Evolutionary conservation across 2,888 invertebrate species (phyloP).

Genomic region (Acanthosoma haemorrhoidale): DNA sequence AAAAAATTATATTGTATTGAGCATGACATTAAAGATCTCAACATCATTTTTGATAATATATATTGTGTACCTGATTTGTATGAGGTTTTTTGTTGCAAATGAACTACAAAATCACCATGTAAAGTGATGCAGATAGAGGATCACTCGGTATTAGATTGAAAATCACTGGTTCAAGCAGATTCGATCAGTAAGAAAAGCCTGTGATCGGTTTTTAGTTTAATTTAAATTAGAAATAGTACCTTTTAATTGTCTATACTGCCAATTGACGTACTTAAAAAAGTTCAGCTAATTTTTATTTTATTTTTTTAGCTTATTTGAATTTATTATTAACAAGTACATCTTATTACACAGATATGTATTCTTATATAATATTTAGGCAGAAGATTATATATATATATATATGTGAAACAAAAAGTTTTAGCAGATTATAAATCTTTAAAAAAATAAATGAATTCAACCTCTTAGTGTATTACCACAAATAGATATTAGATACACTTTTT

Average conservation of each 20-base stretch:
- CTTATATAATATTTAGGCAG: not conserved
- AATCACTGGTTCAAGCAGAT: not conserved
- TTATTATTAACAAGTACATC: not conserved
- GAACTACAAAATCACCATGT: too few relatives aligned
- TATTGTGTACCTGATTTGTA: too few relatives aligned
- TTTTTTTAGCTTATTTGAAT: not conserved
- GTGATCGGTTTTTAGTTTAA: not conserved
- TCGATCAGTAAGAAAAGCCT: not conserved
- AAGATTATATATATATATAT: not conserved
- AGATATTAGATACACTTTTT: too few relatives aligned
- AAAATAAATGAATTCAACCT: not conserved
- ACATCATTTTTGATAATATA: too few relatives aligned
- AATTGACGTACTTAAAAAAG: not conserved
- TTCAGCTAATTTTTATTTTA: not conserved
- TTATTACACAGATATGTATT: not conserved
- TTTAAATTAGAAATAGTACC: not conserved
- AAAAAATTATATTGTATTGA: too few relatives aligned
- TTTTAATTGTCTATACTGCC: constrained; percentile 5
- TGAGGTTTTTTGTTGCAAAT: too few relatives aligned
- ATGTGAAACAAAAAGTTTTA: not conserved
- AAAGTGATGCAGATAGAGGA: too few relatives aligned
- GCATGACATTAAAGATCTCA: too few relatives aligned
- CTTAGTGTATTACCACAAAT: not conserved
- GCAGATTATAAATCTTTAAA: not conserved
- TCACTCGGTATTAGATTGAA: too few relatives aligned